Conservation (phyloP, 1,140 invertebrate species). For the Pogonomyrmex californicus region DNA sequence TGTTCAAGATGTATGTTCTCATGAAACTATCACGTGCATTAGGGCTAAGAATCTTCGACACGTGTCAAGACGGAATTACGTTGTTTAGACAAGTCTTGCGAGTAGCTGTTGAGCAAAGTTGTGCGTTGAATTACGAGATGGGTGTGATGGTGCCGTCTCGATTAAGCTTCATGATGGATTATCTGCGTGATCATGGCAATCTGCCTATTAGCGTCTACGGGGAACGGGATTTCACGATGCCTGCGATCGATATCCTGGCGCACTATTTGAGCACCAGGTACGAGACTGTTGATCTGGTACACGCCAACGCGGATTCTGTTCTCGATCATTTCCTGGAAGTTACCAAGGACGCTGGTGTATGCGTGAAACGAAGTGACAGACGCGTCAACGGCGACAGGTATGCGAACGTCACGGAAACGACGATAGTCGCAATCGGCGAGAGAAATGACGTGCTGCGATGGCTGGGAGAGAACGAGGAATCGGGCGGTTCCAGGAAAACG, state of each 20-base stretch:
- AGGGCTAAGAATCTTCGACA: conserved; percentile 83
- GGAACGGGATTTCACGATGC: conserved; percentile 76
- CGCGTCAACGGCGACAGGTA: conserved; percentile 45
- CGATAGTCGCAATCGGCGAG: conserved; percentile 78
- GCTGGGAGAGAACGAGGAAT: conserved; percentile 72
- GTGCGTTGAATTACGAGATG: conserved; percentile 79
- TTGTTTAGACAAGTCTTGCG: conserved; percentile 81
- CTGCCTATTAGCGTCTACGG: conserved; percentile 79
- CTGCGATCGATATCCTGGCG: conserved; percentile 76
- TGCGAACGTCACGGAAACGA: conserved; percentile 62
- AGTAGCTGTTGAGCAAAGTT: conserved; percentile 78
- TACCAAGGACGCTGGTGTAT: conserved; percentile 79
- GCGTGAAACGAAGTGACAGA: conserved; percentile 77
- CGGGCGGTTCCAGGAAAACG: conserved; percentile 63
- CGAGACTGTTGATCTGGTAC: conserved; percentile 78
- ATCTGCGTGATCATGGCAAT: conserved; percentile 78
- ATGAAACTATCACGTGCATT: not conserved
- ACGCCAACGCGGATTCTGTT: conserved; percentile 68
- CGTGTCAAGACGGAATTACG: conserved; percentile 80
- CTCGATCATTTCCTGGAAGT: conserved; percentile 74
- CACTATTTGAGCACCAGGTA: conserved; percentile 79
- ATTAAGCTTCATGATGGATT: conserved; percentile 76
- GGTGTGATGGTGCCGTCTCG: conserved; percentile 79
- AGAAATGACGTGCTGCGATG: conserved; percentile 77
- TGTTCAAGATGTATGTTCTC: not conserved